Evolutionary conservation across 2,797 vertebrate species (phyloP).

Genomic region (Catamblyrhynchus diadema): DNA sequence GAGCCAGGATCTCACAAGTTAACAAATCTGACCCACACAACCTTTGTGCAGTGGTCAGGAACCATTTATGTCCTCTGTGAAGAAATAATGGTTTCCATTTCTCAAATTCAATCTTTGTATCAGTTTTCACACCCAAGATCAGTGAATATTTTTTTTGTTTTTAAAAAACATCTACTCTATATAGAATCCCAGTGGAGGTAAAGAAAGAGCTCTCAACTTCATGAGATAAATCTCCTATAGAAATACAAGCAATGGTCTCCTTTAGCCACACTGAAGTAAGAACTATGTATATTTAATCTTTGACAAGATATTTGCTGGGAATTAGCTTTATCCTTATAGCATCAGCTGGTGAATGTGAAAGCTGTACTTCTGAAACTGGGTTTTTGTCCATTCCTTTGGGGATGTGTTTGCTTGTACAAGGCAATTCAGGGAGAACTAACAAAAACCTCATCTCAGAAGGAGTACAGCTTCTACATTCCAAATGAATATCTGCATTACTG

Average conservation of each 20-base stretch:
- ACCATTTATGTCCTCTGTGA: neutral
- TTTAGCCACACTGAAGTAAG: neutral
- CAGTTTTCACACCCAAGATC: neutral
- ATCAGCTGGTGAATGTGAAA: neutral
- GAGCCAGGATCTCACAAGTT: neutral
- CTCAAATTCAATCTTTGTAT: neutral
- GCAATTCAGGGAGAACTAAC: neutral
- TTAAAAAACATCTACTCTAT: neutral
- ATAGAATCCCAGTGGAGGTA: neutral
- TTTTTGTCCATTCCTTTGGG: neutral
- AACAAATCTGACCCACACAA: neutral
- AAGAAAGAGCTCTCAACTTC: neutral
- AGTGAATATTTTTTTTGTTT: neutral
- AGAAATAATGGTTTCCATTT: neutral
- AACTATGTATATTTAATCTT: neutral
- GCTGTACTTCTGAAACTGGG: neutral
- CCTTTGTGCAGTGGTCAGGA: neutral
- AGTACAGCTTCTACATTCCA: neutral
- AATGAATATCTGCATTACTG: neutral
- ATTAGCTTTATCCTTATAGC: neutral
- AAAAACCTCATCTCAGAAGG: neutral
- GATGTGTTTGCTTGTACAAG: neutral
- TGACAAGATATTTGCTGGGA: neutral
- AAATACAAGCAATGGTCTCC: neutral
- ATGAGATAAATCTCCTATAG: neutral